These are phyloP conservation scores for Tupaia chinensis DNA, from an alignment of 2,113 vertebrate genomes.

Conservation along the genomic window DNA sequence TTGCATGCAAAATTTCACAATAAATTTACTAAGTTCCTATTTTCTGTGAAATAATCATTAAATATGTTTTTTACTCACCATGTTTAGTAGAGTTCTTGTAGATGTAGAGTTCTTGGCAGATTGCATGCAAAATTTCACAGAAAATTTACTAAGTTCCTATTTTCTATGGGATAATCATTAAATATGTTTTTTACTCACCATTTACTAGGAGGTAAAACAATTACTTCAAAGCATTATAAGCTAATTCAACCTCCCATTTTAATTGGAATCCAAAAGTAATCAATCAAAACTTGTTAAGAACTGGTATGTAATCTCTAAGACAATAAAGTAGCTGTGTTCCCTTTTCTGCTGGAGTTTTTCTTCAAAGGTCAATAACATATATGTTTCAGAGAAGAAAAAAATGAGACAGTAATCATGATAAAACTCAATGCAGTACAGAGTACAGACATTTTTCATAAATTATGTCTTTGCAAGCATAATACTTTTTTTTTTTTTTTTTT, in stretches of 20 bases:
- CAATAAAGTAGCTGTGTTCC: neutral
- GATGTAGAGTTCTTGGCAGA: neutral
- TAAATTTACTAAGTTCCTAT: neutral
- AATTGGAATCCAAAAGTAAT: neutral
- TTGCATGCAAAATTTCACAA: neutral
- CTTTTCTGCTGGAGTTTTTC: neutral
- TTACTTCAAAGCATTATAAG: neutral
- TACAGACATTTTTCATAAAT: neutral
- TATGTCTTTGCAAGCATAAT: neutral
- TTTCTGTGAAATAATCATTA: neutral
- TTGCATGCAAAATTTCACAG: neutral
- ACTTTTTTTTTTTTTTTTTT: neutral
- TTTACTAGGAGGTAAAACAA: neutral
- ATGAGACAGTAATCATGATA: conserved; percentile 44
- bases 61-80: too few relatives aligned
- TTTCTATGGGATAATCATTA: neutral
- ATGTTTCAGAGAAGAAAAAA: conserved; percentile 39
- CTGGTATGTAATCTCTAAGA: neutral
- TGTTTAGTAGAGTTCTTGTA: neutral
- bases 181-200: neutral
- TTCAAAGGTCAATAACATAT: neutral
- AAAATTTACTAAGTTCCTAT: neutral
- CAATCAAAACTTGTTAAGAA: neutral
- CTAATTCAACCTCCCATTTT: neutral
- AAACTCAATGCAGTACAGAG: neutral